Conservation (phyloP, 2,888 invertebrate species). For the Lochmaea crataegi region DNA sequence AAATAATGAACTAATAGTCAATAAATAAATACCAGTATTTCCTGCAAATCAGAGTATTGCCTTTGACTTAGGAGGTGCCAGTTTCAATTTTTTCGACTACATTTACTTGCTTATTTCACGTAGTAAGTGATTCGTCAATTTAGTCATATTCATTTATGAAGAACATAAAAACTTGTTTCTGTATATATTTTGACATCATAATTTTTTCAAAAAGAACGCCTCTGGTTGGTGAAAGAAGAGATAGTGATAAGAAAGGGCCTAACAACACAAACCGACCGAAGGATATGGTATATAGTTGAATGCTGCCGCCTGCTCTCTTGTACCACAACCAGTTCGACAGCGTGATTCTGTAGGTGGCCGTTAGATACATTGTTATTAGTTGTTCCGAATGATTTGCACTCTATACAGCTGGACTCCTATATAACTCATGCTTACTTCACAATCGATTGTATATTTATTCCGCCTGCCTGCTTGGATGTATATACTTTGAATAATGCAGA, state of each 20-base stretch:
- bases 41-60: no score
- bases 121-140: no score
- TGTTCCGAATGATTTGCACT: constrained; percentile 57
- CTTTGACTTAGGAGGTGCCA: no score
- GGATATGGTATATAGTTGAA: constrained; percentile 31
- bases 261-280: constrained; percentile 40
- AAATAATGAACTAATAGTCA: no score
- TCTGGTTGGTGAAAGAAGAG: constrained; percentile 44
- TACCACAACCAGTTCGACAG: constrained; percentile 57
- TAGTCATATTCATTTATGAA: constrained; percentile 5
- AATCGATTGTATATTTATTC: constrained; percentile 40
- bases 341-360: constrained; percentile 61
- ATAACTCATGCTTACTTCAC: constrained; percentile 50
- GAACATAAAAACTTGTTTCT: constrained; percentile 41
- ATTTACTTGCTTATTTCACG: no score
- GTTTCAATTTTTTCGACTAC: no score
- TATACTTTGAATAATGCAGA: constrained; percentile 29
- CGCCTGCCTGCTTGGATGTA: constrained; percentile 16
- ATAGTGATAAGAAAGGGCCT: constrained; percentile 43
- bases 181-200: neutral
- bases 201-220: constrained; percentile 18
- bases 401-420: constrained; percentile 46
- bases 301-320: constrained; percentile 49
- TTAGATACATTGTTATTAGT: constrained; percentile 57
- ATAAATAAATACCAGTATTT: no score